Conservation (phyloP, 1,140 invertebrate genomes). For the Drosophila novamexicana region DNA sequence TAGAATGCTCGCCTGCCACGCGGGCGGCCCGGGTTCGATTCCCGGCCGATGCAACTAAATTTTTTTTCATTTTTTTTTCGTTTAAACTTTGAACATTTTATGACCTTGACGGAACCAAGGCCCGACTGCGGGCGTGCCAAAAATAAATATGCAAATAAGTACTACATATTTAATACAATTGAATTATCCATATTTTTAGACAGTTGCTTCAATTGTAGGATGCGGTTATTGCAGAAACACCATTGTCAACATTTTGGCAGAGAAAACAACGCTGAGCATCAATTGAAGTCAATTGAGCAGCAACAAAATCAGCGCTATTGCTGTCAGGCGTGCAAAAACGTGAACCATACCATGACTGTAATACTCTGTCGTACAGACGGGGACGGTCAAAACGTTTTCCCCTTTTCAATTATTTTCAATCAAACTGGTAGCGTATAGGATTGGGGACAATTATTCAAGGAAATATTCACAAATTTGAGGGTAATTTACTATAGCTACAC, state of each 20-base stretch:
- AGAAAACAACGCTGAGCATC: slow-evolving; percentile 46
- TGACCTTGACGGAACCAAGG: no score
- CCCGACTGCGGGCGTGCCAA: background rate
- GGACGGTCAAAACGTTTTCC: background rate
- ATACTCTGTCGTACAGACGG: slow-evolving; percentile 15
- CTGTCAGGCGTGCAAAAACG: slow-evolving; percentile 72
- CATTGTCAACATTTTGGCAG: slow-evolving; percentile 22
- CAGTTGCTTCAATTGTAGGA: slow-evolving; percentile 14
- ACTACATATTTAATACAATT: slow-evolving; percentile 4
- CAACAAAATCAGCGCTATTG: slow-evolving; percentile 48
- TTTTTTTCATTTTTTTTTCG: slow-evolving; percentile 36
- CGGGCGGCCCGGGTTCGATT: slow-evolving; percentile 93
- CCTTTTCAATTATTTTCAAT: slow-evolving; percentile 67
- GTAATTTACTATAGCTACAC: background rate
- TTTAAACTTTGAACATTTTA: background rate
- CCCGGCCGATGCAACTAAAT: slow-evolving; percentile 86
- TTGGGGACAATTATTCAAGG: slow-evolving; percentile 24
- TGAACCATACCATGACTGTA: slow-evolving; percentile 18
- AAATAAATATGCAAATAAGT: background rate
- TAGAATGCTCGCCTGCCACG: slow-evolving; percentile 56
- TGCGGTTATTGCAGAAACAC: background rate
- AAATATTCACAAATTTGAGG: slow-evolving; percentile 37
- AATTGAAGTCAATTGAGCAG: slow-evolving; percentile 71
- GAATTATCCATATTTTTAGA: slow-evolving; percentile 1
- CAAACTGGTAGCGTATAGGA: slow-evolving; percentile 20